Evolutionary conservation across 1,140 invertebrate genomes (phyloP).

Genomic region (Chrysoperla carnea): DNA sequence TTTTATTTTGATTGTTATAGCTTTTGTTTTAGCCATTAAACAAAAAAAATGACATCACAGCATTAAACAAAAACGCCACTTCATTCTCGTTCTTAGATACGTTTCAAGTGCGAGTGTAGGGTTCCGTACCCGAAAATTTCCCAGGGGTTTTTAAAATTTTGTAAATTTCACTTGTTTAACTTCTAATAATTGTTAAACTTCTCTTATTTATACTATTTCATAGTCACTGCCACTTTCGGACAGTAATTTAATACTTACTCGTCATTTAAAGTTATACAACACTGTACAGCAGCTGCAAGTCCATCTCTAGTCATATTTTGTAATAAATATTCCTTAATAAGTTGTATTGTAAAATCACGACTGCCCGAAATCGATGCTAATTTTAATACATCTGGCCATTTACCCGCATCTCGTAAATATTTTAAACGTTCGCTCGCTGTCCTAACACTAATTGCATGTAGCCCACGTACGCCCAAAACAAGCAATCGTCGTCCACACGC

Average conservation of each 20-base stretch:
- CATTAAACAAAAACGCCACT: too few species aligned
- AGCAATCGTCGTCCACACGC: slow-evolving; percentile 66
- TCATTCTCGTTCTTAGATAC: too few species aligned
- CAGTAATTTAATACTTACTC: slow-evolving; percentile 22
- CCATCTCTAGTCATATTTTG: slow-evolving; percentile 12
- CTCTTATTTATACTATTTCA: not conserved
- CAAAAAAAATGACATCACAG: too few species aligned
- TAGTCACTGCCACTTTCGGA: not conserved
- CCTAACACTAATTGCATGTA: slow-evolving; percentile 64
- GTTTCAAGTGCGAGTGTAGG: too few species aligned
- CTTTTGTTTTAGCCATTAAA: too few species aligned
- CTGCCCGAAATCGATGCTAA: slow-evolving; percentile 16
- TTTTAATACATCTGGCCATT: slow-evolving; percentile 39
- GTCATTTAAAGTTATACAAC: slow-evolving; percentile 21
- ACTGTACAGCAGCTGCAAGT: slow-evolving; percentile 19
- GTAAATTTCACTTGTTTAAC: too few species aligned
- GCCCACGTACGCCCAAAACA: slow-evolving; percentile 62
- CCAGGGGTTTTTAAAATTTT: too few species aligned
- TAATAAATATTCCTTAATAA: not conserved
- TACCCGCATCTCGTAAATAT: slow-evolving; percentile 45
- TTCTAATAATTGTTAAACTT: too few species aligned
- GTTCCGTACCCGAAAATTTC: too few species aligned
- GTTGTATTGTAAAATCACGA: not conserved
- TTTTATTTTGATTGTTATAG: too few species aligned
- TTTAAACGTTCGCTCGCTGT: slow-evolving; percentile 65